These are phyloP conservation scores for Hipposideros armiger DNA, from an alignment of 2,113 vertebrate genomes.

Conservation along the genomic window DNA sequence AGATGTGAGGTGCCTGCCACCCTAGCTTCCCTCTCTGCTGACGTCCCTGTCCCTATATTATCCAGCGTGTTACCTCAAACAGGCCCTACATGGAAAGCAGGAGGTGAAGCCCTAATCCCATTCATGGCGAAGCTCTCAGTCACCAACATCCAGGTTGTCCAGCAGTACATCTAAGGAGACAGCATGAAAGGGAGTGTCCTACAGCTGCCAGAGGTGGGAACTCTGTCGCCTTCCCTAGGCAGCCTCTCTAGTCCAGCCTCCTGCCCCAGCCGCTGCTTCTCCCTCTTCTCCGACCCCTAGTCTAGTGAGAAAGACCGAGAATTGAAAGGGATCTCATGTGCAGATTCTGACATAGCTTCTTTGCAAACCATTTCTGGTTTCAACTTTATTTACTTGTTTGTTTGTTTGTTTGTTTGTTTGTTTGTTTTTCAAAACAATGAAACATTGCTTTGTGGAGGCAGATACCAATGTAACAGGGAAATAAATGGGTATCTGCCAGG, in stretches of 20 bases:
- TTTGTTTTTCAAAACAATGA: constrained; percentile 86
- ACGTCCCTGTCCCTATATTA: neutral
- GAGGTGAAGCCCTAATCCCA: neutral
- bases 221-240: neutral
- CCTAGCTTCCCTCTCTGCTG: neutral
- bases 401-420: constrained; percentile 86
- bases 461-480: constrained; percentile 82
- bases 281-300: constrained; percentile 47
- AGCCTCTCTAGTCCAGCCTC: neutral
- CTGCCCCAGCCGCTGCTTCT: neutral
- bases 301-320: constrained; percentile 52
- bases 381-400: constrained; percentile 82
- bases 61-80: neutral
- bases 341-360: constrained; percentile 71
- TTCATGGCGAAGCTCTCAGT: neutral
- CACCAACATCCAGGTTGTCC: constrained; percentile 74
- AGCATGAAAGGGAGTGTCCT: neutral
- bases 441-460: constrained; percentile 85
- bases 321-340: constrained; percentile 71
- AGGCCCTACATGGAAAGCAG: neutral
- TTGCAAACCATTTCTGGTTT: constrained; percentile 80
- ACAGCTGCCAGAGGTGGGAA: fast-evolving
- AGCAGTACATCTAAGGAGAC: constrained; percentile 65
- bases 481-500: constrained; percentile 78
- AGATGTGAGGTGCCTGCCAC: neutral